Base-by-base conservation (phyloP, 2,113 vertebrate genomes). In the Clarias macrocephalus region DNA sequence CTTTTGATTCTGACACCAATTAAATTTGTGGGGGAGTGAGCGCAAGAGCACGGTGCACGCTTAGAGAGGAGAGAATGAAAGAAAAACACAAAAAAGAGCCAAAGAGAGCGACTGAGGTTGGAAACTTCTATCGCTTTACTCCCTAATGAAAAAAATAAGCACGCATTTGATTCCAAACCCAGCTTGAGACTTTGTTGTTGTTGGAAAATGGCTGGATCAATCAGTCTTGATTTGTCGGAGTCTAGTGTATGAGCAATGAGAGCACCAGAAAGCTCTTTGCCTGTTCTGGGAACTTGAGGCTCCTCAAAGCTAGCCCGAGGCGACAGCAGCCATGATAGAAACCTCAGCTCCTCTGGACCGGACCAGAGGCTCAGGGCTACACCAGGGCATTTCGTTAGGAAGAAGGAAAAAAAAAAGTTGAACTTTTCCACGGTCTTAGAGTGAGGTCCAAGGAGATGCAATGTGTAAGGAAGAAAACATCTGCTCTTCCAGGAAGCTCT, bases 1-100 rank as follows among this genome's bases (percentile, higher is more conserved):
- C 63, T 89, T 93, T 91, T 93, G 87, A 92, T 93, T 94, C 89
- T 72, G 89, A 30, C 89, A 91, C 90, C 90, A 93, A 93, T 94
- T 94, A 94, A 91, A 93, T 86, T 89, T 86, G 70, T 63, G 80
- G 86, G 85, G 62, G 85, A 87, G 91, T 82, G 68, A 87, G 82
- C 88, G 79, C 25, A 5, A 88, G 83, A 88, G 83, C 73, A 62
- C 54, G 4, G 33, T 28, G 18, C 81, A 82, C 8, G 63, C 84
- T 70, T 60, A 90, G 89, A 92, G 84, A 91, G 89, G 88, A 91
- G 87, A 86, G 86, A 88, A 87, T 86, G 91, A 91, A 91, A 90
- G 91, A 91, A 28, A 68, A 60, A 81, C 48, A 85, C 57, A 81
- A 30, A 79, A 82, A 73, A 91, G 86, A 87, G 33, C 80, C 25